A percentile compares a stretch with the other conserved stretches of the same genome.
Conservation (phyloP, 2,888 invertebrate species). For the Ischnura elegans region DNA sequence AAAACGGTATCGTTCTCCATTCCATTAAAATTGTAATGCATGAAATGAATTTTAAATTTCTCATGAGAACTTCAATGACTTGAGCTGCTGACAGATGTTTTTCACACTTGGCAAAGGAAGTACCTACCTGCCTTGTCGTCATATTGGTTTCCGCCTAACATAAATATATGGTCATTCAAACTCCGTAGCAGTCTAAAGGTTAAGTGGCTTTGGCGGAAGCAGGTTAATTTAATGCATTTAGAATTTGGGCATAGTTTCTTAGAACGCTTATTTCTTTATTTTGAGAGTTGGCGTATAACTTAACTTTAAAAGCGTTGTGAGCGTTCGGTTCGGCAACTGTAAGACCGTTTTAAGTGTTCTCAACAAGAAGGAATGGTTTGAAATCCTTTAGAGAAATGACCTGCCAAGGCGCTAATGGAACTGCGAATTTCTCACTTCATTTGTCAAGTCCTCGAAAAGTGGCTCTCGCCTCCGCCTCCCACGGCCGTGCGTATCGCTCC, state of each 20-base stretch:
- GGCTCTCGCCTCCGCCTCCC: background rate
- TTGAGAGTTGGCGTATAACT: background rate
- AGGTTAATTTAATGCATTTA: background rate
- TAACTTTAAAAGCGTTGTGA: background rate
- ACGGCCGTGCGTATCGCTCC: background rate
- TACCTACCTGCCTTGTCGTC: too few relatives aligned
- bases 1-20: too few relatives aligned
- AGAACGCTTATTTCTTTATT: background rate
- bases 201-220: background rate
- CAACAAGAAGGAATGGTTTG: background rate
- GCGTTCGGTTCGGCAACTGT: background rate
- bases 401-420: slow-evolving; percentile 22
- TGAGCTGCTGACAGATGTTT: too few relatives aligned
- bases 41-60: too few relatives aligned
- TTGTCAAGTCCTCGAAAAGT: slow-evolving; percentile 35
- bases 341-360: background rate
- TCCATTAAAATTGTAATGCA: too few relatives aligned
- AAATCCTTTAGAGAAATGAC: slow-evolving; percentile 4
- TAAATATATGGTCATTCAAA: background rate
- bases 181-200: background rate
- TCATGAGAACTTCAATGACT: too few relatives aligned
- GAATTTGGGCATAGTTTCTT: background rate
- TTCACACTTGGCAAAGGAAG: too few relatives aligned
- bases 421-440: slow-evolving; percentile 31
- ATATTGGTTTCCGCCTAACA: too few relatives aligned